Percentiles rank a stretch among this genome's conserved stretches.
Conservation (phyloP, 2,113 vertebrate genomes). For the Cryptomyrus ogoouensis region DNA sequence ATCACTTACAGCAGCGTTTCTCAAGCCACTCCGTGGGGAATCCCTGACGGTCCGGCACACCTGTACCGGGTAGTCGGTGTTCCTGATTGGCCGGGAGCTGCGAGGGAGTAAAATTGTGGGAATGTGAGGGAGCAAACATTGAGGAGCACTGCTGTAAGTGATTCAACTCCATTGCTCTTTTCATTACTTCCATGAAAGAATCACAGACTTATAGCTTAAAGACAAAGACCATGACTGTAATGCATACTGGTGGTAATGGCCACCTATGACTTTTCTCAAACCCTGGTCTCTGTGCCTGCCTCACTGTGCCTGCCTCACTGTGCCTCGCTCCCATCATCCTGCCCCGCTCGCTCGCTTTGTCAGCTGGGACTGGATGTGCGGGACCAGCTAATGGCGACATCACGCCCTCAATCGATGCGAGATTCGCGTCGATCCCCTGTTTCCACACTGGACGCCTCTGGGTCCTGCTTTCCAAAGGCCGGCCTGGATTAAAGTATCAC, state of each 20-base stretch:
- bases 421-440: slow-evolving; percentile 50
- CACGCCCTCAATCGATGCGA: slow-evolving; percentile 35
- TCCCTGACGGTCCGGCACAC: no score
- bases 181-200: no score
- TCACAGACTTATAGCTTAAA: neutral
- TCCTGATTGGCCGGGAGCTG: no score
- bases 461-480: slow-evolving; percentile 53
- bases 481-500: slow-evolving; percentile 65
- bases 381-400: slow-evolving; percentile 46
- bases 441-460: slow-evolving; percentile 38
- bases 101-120: no score
- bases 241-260: neutral
- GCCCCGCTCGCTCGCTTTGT: neutral
- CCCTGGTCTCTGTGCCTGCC: neutral
- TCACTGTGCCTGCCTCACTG: neutral
- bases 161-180: no score
- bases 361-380: slow-evolving; percentile 11
- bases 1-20: no score
- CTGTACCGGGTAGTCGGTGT: no score
- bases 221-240: neutral
- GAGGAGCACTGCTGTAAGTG: no score
- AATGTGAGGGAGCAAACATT: no score
- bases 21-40: no score
- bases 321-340: neutral
- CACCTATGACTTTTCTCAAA: neutral